These are phyloP conservation scores for human DNA, from an alignment of 2,113 vertebrate species.

Conservation along the genomic window DNA sequence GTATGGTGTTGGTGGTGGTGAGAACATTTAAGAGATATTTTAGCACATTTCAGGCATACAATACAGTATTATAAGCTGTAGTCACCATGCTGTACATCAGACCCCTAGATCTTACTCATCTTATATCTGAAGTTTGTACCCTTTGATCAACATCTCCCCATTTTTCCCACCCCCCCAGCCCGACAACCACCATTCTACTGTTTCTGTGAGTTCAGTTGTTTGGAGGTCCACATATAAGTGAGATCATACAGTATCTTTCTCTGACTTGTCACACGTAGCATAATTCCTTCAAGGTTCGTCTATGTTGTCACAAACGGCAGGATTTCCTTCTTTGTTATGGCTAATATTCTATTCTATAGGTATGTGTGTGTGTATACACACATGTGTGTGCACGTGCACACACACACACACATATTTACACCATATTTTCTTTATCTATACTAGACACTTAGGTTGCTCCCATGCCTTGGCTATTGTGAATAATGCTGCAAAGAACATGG, in stretches of 20 bases:
- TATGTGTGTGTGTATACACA: not conserved
- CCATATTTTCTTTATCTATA: not conserved
- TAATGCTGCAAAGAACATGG: not conserved
- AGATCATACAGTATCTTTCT: not conserved
- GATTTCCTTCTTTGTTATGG: not conserved
- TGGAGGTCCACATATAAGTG: not conserved
- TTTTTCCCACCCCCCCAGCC: not conserved
- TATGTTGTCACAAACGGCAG: not conserved
- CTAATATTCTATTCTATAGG: not conserved
- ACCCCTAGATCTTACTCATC: not conserved
- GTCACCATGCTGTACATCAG: not conserved
- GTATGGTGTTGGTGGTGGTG: not conserved
- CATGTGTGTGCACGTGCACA: too few relatives aligned
- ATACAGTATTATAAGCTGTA: not conserved
- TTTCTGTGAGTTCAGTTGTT: not conserved
- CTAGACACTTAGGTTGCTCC: not conserved
- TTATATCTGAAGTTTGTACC: not conserved
- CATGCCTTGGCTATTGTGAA: not conserved
- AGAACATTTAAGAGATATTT: not conserved
- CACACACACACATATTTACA: too few relatives aligned
- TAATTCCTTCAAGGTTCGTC: too few relatives aligned
- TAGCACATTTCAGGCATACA: not conserved
- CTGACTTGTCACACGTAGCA: not conserved
- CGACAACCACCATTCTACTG: not conserved
- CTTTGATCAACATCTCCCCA: not conserved